phyloP scores from a whole-genome alignment of 2,113 vertebrate genomes.

The Clarias magur region DNA sequence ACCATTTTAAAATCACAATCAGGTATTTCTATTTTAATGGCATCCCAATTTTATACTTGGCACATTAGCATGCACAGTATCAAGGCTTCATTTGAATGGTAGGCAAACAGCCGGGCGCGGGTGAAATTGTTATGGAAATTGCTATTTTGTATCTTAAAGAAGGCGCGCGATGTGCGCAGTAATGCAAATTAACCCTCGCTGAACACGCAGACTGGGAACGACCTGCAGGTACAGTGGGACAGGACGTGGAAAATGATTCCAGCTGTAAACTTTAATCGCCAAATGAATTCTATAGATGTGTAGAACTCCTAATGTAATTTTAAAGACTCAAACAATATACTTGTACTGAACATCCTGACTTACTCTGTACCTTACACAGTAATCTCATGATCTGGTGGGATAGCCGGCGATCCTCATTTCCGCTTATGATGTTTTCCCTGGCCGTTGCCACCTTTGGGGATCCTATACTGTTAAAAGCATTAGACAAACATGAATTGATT shows the following conservation, averaged over 20 bases:
- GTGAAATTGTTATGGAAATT: neutral
- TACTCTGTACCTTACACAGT: neutral
- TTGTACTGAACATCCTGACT: neutral
- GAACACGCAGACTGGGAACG: neutral
- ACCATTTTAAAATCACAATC: conserved; percentile 21
- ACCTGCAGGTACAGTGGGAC: neutral
- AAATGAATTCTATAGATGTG: neutral
- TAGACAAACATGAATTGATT: neutral
- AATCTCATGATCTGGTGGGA: neutral
- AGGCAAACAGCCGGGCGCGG: neutral
- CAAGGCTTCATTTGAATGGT: neutral
- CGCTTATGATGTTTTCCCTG: neutral
- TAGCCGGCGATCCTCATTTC: neutral
- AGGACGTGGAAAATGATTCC: neutral
- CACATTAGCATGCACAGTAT: neutral
- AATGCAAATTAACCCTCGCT: neutral
- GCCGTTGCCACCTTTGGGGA: neutral
- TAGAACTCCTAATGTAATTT: neutral
- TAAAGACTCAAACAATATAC: neutral
- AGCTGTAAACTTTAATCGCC: neutral
- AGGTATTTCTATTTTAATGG: neutral
- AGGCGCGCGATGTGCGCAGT: neutral
- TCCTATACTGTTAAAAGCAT: neutral
- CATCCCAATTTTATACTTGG: neutral
- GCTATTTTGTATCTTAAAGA: neutral